Evolutionary conservation across 2,888 invertebrate genomes (phyloP).

Genomic region (Lysandra bellargus): DNA sequence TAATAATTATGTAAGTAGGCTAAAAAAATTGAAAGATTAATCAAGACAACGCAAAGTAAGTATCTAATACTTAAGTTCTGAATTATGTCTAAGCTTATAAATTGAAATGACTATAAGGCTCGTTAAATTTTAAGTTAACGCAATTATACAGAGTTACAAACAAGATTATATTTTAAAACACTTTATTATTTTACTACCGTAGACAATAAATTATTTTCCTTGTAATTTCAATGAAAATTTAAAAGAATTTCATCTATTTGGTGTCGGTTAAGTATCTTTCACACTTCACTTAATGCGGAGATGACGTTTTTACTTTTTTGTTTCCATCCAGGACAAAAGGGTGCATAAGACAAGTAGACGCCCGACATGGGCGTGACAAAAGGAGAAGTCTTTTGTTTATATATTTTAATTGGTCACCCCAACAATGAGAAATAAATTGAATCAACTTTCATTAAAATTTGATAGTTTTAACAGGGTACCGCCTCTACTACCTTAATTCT

Average conservation of each 20-base stretch:
- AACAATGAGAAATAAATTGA: constrained; percentile 29
- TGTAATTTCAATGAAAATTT: not conserved
- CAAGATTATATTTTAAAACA: too few relatives aligned
- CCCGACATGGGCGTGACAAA: constrained; percentile 38
- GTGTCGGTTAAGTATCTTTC: constrained; percentile 31
- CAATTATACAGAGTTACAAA: too few relatives aligned
- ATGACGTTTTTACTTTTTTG: constrained; percentile 36
- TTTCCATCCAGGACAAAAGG: constrained; percentile 39
- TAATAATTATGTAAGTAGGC: too few relatives aligned
- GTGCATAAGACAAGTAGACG: constrained; percentile 41
- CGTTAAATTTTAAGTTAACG: too few relatives aligned
- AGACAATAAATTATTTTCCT: not conserved
- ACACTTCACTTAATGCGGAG: constrained; percentile 35
- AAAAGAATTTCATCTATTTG: constrained; percentile 12
- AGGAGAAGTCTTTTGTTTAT: constrained; percentile 36
- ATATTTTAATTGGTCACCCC: constrained; percentile 37
- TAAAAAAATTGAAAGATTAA: too few relatives aligned
- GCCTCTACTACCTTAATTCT: too few relatives aligned
- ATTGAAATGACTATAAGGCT: too few relatives aligned
- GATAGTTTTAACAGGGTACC: not conserved
- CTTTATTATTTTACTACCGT: not conserved
- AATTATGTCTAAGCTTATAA: too few relatives aligned
- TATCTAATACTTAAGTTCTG: too few relatives aligned
- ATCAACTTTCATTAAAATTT: constrained; percentile 30
- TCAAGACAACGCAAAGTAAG: too few relatives aligned